Base-by-base conservation (phyloP, 1,140 invertebrate species). In the Hesperophylax magnus region DNA sequence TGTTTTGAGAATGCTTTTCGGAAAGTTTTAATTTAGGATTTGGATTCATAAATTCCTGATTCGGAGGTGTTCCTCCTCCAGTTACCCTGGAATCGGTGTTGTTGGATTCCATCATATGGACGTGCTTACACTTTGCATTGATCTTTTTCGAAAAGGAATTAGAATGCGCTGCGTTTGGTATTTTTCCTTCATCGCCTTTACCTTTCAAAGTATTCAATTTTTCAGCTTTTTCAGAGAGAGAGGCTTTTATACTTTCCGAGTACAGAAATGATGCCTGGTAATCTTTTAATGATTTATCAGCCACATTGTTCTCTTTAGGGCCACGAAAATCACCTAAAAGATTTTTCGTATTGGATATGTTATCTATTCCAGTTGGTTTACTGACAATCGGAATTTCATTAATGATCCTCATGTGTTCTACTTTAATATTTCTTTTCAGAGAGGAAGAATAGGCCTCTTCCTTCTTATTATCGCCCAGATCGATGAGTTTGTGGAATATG, bases 41-140 rank as follows among this genome's bases (percentile, higher is more conserved):
- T 18, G 22, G 17, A 53, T 65, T 47, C 7, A 24, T 27, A 56
- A 0, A 34, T 17, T 77, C 39, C 20, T 61, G 22, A 56, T 85
- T 87, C 86, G 9, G 53, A 39, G 52, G 78, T 6, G 77, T 85
- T 1, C 89, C 89, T 86, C 89, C 89, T 3, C 89, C 89, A 8
- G 88, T 90, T 72, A 89, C 88, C 84, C 89, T 86, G 0, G 87
- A 87, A 81, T 90, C 89, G 78, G 89, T 87, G 81, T 86, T 89
- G 61, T 86, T 86, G 52, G 85, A 88, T 47, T 82, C 34, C 24
- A 39, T 77, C 20, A 47, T 20, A 61, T 60, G 17, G 18, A 74
- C 5, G 17, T 60, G n/a, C 22, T 71, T 79, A 60, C 39, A 9
- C 20, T 75, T 80, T 15, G 18, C 56, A 52, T 39, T 58, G 14